These are phyloP conservation scores for Leucophora obtusa DNA, from an alignment of 2,888 invertebrate species.

Conservation along the genomic window DNA sequence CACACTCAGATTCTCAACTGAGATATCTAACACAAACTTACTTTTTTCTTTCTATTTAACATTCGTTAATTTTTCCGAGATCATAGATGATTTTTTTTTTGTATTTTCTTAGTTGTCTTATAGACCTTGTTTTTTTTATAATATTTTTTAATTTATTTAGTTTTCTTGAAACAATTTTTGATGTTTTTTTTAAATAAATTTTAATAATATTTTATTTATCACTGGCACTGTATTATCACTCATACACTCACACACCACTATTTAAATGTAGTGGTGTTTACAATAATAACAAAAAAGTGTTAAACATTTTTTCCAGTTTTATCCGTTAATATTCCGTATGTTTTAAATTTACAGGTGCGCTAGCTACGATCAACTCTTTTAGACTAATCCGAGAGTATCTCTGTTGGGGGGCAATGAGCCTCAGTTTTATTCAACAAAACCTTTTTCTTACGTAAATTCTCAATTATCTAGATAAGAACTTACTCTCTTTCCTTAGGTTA, in stretches of 20 bases:
- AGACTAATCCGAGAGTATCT: conserved; percentile 75
- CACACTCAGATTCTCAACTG: conserved; percentile 35
- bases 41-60: conserved; percentile 42
- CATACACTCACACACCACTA: conserved; percentile 25
- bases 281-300: conserved; percentile 19
- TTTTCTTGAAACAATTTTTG: neutral
- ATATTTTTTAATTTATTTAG: conserved; percentile 6
- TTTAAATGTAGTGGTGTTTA: conserved; percentile 42
- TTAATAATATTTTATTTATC: conserved; percentile 16
- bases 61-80: conserved; percentile 48
- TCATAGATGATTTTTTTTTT: conserved; percentile 46
- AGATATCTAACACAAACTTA: conserved; percentile 56
- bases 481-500: conserved; percentile 23
- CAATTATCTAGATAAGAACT: conserved; percentile 57
- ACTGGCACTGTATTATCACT: conserved; percentile 26
- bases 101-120: neutral
- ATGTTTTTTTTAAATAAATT: neutral
- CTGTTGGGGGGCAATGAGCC: conserved; percentile 72
- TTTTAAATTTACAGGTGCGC: conserved; percentile 74
- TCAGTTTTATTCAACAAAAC: conserved; percentile 30
- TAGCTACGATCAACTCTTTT: conserved; percentile 77
- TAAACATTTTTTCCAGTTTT: neutral
- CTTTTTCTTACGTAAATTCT: conserved; percentile 19
- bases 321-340: conserved; percentile 58
- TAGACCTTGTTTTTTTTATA: conserved; percentile 10